Conservation (phyloP, 2,888 invertebrate species). For the Pomacea canaliculata region DNA sequence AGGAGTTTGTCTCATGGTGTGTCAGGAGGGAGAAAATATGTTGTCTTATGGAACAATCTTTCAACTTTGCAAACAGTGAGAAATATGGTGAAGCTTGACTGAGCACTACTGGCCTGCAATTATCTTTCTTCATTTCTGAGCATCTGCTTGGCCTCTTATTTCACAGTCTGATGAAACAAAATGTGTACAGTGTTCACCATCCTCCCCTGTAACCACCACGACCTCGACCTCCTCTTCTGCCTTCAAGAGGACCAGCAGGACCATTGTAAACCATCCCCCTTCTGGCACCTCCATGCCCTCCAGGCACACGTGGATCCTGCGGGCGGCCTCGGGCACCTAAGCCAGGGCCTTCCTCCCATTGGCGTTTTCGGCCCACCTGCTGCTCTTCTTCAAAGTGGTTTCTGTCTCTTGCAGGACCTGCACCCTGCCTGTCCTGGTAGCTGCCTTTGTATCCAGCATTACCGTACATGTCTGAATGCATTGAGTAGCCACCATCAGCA, state of each 20-base stretch:
- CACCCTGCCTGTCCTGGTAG: constrained; percentile 11
- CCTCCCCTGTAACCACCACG: constrained; percentile 21
- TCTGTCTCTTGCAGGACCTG: constrained; percentile 10
- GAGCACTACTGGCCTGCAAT: too few relatives aligned
- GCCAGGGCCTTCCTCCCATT: constrained; percentile 32
- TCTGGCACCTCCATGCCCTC: constrained; percentile 16
- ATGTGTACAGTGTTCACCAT: constrained; percentile 1
- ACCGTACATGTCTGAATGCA: neutral
- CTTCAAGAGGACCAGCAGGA: constrained; percentile 13
- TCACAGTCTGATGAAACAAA: too few relatives aligned
- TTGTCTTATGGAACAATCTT: too few relatives aligned
- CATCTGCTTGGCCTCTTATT: too few relatives aligned
- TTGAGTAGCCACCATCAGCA: constrained; percentile 8
- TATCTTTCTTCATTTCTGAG: too few relatives aligned
- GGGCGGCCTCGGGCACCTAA: constrained; percentile 27
- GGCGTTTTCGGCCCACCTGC: constrained; percentile 20
- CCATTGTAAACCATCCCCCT: constrained; percentile 19
- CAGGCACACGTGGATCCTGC: constrained; percentile 31
- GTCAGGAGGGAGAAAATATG: too few relatives aligned
- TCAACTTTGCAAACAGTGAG: too few relatives aligned
- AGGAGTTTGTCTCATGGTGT: too few relatives aligned
- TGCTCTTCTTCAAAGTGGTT: constrained; percentile 18
- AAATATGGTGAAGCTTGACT: too few relatives aligned
- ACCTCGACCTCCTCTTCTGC: constrained; percentile 1
- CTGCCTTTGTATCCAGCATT: constrained; percentile 11